Evolutionary conservation across 2,797 vertebrate species (phyloP).

Genomic region (Falco columbarius): DNA sequence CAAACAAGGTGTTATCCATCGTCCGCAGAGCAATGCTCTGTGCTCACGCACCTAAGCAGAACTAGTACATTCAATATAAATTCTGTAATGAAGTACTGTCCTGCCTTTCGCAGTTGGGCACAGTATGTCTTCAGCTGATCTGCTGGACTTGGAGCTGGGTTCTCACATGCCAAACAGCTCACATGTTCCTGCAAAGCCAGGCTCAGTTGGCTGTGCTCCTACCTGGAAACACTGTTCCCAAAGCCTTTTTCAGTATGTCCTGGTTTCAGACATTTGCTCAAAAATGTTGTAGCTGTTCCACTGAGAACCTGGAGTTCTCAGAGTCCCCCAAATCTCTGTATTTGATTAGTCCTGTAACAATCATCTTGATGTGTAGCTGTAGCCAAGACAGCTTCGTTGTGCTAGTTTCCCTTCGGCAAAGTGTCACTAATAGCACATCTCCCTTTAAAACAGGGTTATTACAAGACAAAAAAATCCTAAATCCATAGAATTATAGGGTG

Average conservation of each 20-base stretch:
- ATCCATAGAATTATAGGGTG: not conserved
- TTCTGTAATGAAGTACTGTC: not conserved
- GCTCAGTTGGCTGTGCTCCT: not conserved
- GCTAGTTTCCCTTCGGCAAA: not conserved
- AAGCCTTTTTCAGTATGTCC: not conserved
- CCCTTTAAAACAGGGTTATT: not conserved
- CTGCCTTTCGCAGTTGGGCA: not conserved
- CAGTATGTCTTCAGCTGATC: not conserved
- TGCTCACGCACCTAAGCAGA: not conserved
- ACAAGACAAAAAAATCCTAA: not conserved
- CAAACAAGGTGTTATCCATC: not conserved
- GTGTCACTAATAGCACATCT: not conserved
- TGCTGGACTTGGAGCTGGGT: not conserved
- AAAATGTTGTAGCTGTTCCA: not conserved
- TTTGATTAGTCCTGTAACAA: not conserved
- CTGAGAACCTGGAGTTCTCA: not conserved
- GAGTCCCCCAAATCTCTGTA: not conserved
- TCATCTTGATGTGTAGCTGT: not conserved
- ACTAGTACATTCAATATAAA: rapidly evolving
- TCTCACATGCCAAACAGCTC: not conserved
- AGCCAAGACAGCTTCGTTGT: not conserved
- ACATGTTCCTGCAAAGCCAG: not conserved
- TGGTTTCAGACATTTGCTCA: not conserved
- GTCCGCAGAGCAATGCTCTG: not conserved
- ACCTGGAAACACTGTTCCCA: not conserved